phyloP scores from a whole-genome alignment of 2,888 invertebrate species.

The Andrena dorsata region DNA sequence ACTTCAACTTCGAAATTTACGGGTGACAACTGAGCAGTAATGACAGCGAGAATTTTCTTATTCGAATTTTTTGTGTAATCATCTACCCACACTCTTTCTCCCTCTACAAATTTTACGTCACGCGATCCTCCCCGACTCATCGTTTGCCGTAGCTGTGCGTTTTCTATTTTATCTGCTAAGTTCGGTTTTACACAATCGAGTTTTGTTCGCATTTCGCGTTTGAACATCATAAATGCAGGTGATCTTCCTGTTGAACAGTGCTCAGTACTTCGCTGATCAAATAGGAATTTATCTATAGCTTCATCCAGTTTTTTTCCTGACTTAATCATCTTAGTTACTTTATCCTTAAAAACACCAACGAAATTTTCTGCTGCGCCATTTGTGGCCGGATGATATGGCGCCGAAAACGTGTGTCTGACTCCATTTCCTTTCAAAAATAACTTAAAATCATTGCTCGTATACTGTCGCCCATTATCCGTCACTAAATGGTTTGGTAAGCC shows the following conservation, averaged over 20 bases:
- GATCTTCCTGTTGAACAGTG: not conserved
- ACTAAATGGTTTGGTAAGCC: not conserved
- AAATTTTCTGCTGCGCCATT: not conserved
- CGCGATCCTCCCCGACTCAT: no score
- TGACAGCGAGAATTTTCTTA: no score
- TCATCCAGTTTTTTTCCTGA: not conserved
- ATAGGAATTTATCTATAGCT: not conserved
- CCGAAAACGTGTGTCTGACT: not conserved
- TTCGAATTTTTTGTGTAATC: no score
- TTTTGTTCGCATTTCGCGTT: not conserved
- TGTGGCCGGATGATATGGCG: not conserved
- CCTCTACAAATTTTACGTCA: no score
- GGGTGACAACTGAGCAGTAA: no score
- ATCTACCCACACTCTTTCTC: no score
- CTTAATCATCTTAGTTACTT: not conserved
- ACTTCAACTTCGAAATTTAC: no score
- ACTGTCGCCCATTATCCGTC: not conserved
- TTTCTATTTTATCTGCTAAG: no score
- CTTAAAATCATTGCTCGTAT: not conserved
- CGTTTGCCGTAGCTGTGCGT: no score
- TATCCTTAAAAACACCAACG: constrained; percentile 7
- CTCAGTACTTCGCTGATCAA: not conserved
- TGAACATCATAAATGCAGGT: not conserved
- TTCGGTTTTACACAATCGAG: no score
- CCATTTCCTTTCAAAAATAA: not conserved